These are phyloP conservation scores for Microtus ochrogaster DNA, from an alignment of 2,113 vertebrate genomes.

Conservation along the genomic window DNA sequence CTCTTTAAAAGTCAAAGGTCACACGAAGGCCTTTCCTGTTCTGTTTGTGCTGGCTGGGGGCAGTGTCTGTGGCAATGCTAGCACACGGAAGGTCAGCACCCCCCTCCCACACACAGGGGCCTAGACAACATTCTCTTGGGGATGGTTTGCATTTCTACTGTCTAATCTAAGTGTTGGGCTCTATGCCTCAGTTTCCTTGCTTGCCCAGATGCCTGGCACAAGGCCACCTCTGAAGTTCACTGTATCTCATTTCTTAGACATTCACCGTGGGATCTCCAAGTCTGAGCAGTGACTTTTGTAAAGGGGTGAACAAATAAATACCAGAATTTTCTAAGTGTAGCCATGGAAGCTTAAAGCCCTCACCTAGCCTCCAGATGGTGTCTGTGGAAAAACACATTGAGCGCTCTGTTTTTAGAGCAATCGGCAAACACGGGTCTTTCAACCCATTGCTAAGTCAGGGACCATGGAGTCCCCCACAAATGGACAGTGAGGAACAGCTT, in stretches of 20 bases:
- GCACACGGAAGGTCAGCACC: background rate
- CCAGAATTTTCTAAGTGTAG: background rate
- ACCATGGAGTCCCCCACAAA: fast-evolving
- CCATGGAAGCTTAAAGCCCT: background rate
- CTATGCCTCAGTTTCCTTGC: background rate
- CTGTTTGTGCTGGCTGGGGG: background rate
- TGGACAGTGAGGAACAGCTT: background rate
- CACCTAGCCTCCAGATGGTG: fast-evolving
- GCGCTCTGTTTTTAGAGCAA: fast-evolving
- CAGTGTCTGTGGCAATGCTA: fast-evolving
- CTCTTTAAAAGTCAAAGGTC: background rate
- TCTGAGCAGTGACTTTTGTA: fast-evolving
- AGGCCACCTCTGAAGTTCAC: too few species aligned
- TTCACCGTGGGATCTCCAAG: background rate
- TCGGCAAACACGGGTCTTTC: background rate
- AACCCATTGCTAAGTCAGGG: background rate
- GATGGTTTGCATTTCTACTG: background rate
- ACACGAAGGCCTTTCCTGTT: fast-evolving
- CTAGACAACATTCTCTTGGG: fast-evolving
- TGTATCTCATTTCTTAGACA: background rate
- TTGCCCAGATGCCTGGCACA: fast-evolving
- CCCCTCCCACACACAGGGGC: background rate
- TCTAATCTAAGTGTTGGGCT: fast-evolving
- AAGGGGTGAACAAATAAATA: background rate
- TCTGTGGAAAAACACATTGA: fast-evolving